Evolutionary conservation across 2,888 invertebrate species (phyloP).

Genomic region (Calliopum simillimum): DNA sequence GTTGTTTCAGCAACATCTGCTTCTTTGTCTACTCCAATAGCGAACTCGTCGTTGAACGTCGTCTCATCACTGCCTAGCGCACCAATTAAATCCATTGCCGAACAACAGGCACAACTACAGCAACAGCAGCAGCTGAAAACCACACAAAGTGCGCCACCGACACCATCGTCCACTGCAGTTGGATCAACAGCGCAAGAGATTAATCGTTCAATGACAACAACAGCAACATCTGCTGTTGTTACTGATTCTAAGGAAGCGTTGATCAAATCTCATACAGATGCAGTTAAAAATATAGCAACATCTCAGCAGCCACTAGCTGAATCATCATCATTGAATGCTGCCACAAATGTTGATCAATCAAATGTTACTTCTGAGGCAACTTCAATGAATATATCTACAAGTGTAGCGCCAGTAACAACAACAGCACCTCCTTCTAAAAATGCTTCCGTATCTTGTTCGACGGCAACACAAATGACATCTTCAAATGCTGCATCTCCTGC

Average conservation of each 20-base stretch:
- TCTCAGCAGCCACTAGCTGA: constrained; percentile 13
- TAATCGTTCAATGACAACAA: background rate
- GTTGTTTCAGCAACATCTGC: constrained; percentile 37
- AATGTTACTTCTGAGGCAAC: constrained; percentile 21
- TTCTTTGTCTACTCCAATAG: constrained; percentile 47
- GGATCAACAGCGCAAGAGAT: background rate
- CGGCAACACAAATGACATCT: constrained; percentile 16
- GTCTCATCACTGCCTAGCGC: constrained; percentile 52
- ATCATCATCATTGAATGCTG: constrained; percentile 26
- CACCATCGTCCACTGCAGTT: constrained; percentile 35
- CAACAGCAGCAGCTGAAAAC: constrained; percentile 38
- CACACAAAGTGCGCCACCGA: constrained; percentile 42
- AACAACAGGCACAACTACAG: constrained; percentile 40
- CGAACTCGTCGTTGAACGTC: constrained; percentile 20
- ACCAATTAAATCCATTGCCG: constrained; percentile 46
- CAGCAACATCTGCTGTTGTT: background rate
- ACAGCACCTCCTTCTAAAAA: constrained; percentile 39
- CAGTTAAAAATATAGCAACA: constrained; percentile 8
- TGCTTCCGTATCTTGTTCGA: background rate
- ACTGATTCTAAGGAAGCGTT: background rate
- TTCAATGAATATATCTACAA: constrained; percentile 4
- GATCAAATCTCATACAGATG: background rate
- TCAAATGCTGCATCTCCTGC: constrained; percentile 30
- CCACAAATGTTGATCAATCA: too few species aligned
- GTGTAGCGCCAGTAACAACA: constrained; percentile 37